phyloP scores from a whole-genome alignment of 2,797 vertebrate species.

The Poeciliopsis infans region DNA sequence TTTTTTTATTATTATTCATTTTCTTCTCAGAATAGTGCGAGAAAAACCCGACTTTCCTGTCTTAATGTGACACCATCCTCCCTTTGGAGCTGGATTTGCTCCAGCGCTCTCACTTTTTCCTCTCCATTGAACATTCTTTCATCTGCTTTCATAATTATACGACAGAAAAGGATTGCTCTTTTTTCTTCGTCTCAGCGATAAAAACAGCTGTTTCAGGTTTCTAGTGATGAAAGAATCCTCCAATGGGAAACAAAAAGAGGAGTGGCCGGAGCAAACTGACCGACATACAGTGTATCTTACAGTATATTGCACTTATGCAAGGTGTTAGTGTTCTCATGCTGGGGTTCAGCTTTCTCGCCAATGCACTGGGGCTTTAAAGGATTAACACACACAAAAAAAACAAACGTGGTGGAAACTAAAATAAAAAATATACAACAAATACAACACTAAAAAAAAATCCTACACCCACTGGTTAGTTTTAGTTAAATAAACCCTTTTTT shows the following conservation, averaged over 20 bases:
- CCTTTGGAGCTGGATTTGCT: constrained; percentile 23
- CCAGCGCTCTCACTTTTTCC: constrained; percentile 5
- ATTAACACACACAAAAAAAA: constrained; percentile 18
- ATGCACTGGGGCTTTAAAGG: constrained; percentile 56
- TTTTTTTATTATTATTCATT: neutral
- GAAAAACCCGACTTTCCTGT: constrained; percentile 36
- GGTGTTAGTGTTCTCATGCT: constrained; percentile 72
- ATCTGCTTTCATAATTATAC: neutral
- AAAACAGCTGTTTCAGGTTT: constrained; percentile 4
- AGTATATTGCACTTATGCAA: constrained; percentile 76
- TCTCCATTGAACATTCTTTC: neutral
- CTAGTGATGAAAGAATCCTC: constrained; percentile 20
- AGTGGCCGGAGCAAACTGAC: constrained; percentile 32
- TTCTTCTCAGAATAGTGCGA: constrained; percentile 48
- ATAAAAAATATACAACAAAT: constrained; percentile 25
- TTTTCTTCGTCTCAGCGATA: neutral
- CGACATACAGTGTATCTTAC: constrained; percentile 67
- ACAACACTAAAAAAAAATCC: constrained; percentile 43
- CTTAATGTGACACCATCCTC: constrained; percentile 17
- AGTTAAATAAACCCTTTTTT: constrained; percentile 64
- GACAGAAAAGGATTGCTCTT: neutral
- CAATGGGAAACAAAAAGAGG: constrained; percentile 20
- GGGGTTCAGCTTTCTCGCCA: constrained; percentile 51
- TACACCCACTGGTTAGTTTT: constrained; percentile 50
- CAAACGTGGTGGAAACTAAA: constrained; percentile 30